phyloP scores from a whole-genome alignment of 2,888 invertebrate genomes.

The Amaurobius ferox region DNA sequence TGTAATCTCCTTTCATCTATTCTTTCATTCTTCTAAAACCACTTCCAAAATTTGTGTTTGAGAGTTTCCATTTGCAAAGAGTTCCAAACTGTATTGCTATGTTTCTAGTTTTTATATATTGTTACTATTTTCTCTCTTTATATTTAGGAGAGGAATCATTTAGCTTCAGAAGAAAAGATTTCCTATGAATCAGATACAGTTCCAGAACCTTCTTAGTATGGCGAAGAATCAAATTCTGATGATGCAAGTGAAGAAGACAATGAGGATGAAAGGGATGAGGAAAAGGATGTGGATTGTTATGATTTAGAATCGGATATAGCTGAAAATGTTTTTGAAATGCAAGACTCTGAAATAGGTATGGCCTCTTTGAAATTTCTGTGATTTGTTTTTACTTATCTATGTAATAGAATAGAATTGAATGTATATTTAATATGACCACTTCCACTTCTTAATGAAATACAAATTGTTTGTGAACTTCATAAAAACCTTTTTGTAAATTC shows the following conservation, averaged over 20 bases:
- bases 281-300: neutral
- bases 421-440: too few species aligned
- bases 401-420: neutral
- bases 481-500: too few species aligned
- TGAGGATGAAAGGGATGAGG: neutral
- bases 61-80: too few species aligned
- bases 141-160: neutral
- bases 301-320: neutral
- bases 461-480: too few species aligned
- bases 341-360: neutral
- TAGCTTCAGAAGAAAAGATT: neutral
- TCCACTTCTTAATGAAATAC: too few species aligned
- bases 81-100: neutral
- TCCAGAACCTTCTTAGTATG: neutral
- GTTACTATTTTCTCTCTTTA: neutral
- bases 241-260: neutral
- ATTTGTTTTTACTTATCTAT: neutral
- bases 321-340: neutral
- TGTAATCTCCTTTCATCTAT: too few species aligned
- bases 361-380: neutral
- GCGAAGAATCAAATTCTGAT: neutral
- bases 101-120: neutral
- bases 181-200: neutral
- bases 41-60: too few species aligned
- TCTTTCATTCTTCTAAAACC: too few species aligned